A percentile compares a stretch with the other conserved stretches of the same genome.
These are phyloP conservation scores for Rhimphoctona megacephalus DNA, from an alignment of 2,888 invertebrate genomes.

Conservation along the genomic window DNA sequence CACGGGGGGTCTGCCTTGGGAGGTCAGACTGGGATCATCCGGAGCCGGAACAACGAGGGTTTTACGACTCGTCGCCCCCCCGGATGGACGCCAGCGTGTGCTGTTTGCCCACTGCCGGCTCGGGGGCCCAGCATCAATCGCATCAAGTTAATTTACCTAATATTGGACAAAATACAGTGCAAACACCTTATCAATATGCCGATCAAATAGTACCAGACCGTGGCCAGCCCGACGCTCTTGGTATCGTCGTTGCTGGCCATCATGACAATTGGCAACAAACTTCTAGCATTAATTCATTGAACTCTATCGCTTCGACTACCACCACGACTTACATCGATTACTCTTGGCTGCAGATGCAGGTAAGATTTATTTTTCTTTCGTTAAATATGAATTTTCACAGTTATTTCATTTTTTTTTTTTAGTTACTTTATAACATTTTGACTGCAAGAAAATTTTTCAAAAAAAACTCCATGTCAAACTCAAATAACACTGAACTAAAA, in stretches of 20 bases:
- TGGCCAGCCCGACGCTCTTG: constrained; percentile 80
- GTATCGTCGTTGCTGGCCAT: constrained; percentile 78
- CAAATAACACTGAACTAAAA: too few relatives aligned
- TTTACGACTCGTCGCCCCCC: constrained; percentile 83
- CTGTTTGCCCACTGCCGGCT: constrained; percentile 82
- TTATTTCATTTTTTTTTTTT: neutral
- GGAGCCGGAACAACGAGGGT: constrained; percentile 80
- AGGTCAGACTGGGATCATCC: constrained; percentile 80
- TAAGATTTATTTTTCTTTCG: constrained; percentile 62
- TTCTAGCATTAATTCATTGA: constrained; percentile 74
- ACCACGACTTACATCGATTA: constrained; percentile 83
- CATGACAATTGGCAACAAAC: constrained; percentile 81
- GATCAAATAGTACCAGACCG: constrained; percentile 84
- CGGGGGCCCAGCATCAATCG: constrained; percentile 81
- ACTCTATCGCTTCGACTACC: constrained; percentile 73
- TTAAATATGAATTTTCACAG: neutral
- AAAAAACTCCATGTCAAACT: too few relatives aligned
- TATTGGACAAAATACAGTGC: constrained; percentile 78
- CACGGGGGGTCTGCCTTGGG: constrained; percentile 80
- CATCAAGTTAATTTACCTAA: constrained; percentile 75
- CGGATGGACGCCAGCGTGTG: constrained; percentile 84
- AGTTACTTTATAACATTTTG: too few relatives aligned
- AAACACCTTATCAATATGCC: constrained; percentile 81
- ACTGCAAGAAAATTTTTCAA: too few relatives aligned
- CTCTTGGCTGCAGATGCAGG: constrained; percentile 84